phyloP scores from a whole-genome alignment of 92 coral and sea anemone species.

The Nematostella vectensis region DNA sequence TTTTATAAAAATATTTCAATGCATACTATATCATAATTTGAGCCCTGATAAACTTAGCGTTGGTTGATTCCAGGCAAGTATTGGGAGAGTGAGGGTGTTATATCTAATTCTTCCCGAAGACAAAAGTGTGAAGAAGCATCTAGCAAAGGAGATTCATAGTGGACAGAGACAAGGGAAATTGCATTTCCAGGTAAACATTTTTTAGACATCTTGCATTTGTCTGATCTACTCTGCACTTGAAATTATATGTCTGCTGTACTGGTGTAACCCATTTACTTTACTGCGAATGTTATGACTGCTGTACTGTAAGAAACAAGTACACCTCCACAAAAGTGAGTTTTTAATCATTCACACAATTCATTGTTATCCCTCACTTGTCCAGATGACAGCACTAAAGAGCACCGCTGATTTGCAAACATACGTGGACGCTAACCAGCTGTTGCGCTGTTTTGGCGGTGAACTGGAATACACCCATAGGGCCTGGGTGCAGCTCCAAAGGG shows the following conservation, averaged over 20 bases:
- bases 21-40: too few species aligned
- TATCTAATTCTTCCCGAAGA: constrained; percentile 65
- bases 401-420: constrained; percentile 62
- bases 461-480: constrained; percentile 60
- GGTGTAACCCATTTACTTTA: too few species aligned
- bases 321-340: too few species aligned
- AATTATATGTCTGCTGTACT: too few species aligned
- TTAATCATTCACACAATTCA: too few species aligned
- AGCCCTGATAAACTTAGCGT: too few species aligned
- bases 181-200: constrained; percentile 47
- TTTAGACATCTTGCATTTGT: too few species aligned
- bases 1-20: too few species aligned
- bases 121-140: constrained; percentile 53
- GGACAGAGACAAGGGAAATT: constrained; percentile 43
- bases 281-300: too few species aligned
- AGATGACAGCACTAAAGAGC: constrained; percentile 51
- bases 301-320: too few species aligned
- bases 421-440: constrained; percentile 58
- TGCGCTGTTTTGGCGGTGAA: constrained; percentile 61
- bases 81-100: constrained; percentile 35
- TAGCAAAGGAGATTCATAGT: constrained; percentile 51
- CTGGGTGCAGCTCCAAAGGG: constrained; percentile 84
- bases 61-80: constrained; percentile 36
- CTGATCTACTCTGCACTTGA: too few species aligned
- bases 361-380: too few species aligned